A percentile compares a stretch with the other conserved stretches of the same genome.
These are phyloP conservation scores for Rhagoletis zephyria DNA, from an alignment of 1,140 invertebrate species.

Conservation along the genomic window DNA sequence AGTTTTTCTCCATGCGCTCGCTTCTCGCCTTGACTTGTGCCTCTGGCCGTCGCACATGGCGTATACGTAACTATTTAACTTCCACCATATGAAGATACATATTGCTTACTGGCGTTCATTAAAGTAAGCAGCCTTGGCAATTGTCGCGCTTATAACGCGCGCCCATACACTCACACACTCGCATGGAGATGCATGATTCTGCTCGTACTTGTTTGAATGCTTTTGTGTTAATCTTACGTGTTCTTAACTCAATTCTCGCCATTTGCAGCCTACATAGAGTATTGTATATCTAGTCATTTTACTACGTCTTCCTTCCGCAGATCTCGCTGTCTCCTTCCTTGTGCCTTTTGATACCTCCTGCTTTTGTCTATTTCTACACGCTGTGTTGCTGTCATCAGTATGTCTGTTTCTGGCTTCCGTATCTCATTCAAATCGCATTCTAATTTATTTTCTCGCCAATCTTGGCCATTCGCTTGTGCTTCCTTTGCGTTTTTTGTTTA, in stretches of 20 bases:
- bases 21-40: neutral
- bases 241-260: slow-evolving; percentile 39
- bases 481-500: neutral
- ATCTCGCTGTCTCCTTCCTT: neutral
- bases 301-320: neutral
- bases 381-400: slow-evolving; percentile 19
- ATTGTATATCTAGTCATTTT: slow-evolving; percentile 36
- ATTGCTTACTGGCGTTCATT: neutral
- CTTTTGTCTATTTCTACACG: neutral
- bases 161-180: neutral
- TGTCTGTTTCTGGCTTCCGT: slow-evolving; percentile 10
- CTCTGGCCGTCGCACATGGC: neutral
- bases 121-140: slow-evolving; percentile 17
- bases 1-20: neutral
- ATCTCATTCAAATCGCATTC: slow-evolving; percentile 49
- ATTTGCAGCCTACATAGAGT: neutral
- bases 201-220: neutral
- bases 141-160: neutral
- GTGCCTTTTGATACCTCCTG: neutral
- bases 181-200: neutral
- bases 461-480: neutral
- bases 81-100: neutral
- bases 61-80: slow-evolving; percentile 12
- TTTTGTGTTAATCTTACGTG: slow-evolving; percentile 26
- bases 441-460: slow-evolving; percentile 41